A percentile compares a stretch with the other conserved stretches of the same genome.
phyloP scores from a whole-genome alignment of 2,888 invertebrate species.

The Cosmorhoe ocellata region DNA sequence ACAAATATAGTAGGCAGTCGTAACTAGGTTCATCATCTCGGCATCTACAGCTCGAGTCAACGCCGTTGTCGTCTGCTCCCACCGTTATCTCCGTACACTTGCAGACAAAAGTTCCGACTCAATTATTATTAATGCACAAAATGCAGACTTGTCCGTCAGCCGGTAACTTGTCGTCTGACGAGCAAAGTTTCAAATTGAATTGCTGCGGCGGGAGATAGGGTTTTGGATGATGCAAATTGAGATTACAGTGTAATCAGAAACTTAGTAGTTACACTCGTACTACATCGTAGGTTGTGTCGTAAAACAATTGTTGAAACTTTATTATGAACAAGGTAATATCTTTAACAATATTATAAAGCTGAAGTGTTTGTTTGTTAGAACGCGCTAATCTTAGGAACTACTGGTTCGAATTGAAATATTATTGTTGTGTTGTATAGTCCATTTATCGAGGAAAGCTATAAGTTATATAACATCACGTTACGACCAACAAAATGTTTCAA shows the following conservation, averaged over 20 bases:
- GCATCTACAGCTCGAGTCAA: slow-evolving; percentile 2
- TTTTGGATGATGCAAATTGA: slow-evolving; percentile 16
- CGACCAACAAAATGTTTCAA: too few relatives aligned
- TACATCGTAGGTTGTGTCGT: background rate
- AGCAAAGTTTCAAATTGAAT: slow-evolving; percentile 26
- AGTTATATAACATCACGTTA: too few relatives aligned
- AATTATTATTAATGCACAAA: slow-evolving; percentile 19
- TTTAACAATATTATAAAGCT: too few relatives aligned
- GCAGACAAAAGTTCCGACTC: slow-evolving; percentile 16
- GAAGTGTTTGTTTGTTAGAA: too few relatives aligned
- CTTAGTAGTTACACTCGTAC: background rate
- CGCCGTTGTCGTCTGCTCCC: slow-evolving; percentile 8
- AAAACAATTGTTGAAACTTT: background rate
- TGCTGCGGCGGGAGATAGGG: slow-evolving; percentile 8
- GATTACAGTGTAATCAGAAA: slow-evolving; percentile 8
- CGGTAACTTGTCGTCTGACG: slow-evolving; percentile 20
- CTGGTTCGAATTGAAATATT: too few relatives aligned
- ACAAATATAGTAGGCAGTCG: too few relatives aligned
- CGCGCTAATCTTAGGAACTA: too few relatives aligned
- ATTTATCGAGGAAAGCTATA: too few relatives aligned
- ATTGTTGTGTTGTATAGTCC: too few relatives aligned
- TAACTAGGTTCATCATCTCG: background rate
- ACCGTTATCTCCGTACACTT: slow-evolving; percentile 10
- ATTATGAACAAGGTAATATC: too few relatives aligned
- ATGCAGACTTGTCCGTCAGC: slow-evolving; percentile 14